phyloP scores from a whole-genome alignment of 2,797 vertebrate species.

The Enteromius trimaculatus region DNA sequence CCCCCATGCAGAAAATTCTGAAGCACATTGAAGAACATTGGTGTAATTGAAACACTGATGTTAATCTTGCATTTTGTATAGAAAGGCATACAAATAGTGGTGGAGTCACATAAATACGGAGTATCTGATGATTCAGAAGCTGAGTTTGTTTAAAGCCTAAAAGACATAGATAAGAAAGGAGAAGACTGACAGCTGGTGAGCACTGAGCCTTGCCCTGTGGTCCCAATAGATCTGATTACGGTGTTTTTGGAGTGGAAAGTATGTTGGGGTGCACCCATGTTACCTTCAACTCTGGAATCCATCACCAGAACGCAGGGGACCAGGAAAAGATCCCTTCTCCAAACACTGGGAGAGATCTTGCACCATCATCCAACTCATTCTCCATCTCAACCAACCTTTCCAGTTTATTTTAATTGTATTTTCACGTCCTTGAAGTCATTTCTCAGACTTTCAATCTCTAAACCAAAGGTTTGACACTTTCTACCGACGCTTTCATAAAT shows the following conservation, averaged over 20 bases:
- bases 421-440: neutral
- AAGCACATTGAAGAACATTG: neutral
- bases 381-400: neutral
- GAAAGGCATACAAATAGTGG: neutral
- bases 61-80: neutral
- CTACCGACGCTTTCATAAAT: neutral
- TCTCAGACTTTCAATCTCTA: neutral
- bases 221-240: conserved; percentile 76
- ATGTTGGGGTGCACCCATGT: conserved; percentile 63
- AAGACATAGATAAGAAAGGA: conserved; percentile 39
- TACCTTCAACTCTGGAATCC: conserved; percentile 62
- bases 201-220: conserved; percentile 53
- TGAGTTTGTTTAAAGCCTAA: conserved; percentile 28
- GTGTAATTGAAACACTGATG: neutral
- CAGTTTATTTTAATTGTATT: neutral
- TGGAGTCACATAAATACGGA: neutral
- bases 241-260: conserved; percentile 71
- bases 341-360: conserved; percentile 26
- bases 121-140: conserved; percentile 8
- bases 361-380: too few species aligned
- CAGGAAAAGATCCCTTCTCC: conserved; percentile 45
- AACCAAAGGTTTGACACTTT: neutral
- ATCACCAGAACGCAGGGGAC: conserved; percentile 62
- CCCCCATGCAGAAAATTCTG: too few species aligned
- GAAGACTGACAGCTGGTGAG: conserved; percentile 66